phyloP scores from a whole-genome alignment of 2,113 vertebrate species.

The Perca fluviatilis region DNA sequence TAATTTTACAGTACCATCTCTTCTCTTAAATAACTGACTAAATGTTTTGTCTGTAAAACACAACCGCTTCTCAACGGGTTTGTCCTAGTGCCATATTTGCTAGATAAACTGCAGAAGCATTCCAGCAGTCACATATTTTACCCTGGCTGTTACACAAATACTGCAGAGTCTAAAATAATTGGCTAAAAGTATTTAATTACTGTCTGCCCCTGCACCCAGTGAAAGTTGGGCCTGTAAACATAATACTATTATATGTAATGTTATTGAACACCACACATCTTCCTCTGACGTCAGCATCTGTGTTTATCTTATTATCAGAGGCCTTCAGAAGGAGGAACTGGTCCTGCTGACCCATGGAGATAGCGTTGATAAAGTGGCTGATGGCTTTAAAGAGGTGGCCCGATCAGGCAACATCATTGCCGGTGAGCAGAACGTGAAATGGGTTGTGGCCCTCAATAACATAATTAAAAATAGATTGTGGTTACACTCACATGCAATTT shows the following conservation, averaged over 20 bases:
- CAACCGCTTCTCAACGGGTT: constrained; percentile 1
- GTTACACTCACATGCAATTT: neutral
- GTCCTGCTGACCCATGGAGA: constrained; percentile 97
- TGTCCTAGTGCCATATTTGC: constrained; percentile 23
- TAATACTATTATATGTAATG: neutral
- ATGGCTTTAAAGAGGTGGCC: constrained; percentile 98
- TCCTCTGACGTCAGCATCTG: constrained; percentile 20
- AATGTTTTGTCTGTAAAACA: neutral
- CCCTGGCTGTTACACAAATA: constrained; percentile 22
- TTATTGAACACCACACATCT: neutral
- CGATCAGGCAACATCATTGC: constrained; percentile 97
- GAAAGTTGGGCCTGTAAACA: neutral
- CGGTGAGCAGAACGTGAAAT: constrained; percentile 80
- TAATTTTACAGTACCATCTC: no score
- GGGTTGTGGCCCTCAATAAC: neutral
- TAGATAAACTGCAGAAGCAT: constrained; percentile 22
- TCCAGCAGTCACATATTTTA: constrained; percentile 25
- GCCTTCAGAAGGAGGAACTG: constrained; percentile 97
- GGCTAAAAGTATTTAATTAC: constrained; percentile 30
- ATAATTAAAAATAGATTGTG: neutral
- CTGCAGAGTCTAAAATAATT: constrained; percentile 40
- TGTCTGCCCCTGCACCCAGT: neutral
- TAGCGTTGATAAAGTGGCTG: constrained; percentile 98
- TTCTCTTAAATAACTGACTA: neutral
- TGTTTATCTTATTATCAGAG: constrained; percentile 81